These are phyloP conservation scores for Heliocidaris tuberculata DNA, from an alignment of 35 echinoderm and acorn worm species.

Conservation along the genomic window DNA sequence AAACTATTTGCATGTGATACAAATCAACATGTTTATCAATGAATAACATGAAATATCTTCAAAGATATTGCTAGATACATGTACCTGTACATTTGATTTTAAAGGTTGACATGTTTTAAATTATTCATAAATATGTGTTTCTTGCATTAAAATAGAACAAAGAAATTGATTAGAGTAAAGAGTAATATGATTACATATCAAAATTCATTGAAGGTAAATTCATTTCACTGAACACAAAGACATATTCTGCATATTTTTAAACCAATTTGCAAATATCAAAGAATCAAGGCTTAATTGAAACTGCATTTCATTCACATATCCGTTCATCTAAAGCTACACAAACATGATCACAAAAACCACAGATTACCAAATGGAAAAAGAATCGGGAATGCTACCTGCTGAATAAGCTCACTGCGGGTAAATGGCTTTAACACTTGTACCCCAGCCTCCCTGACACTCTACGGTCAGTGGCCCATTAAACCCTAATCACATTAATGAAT, in stretches of 20 bases:
- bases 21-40: too few species aligned
- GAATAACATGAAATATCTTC: too few species aligned
- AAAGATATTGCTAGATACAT: too few species aligned
- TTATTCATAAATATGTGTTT: too few species aligned
- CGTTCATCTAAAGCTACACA: background rate
- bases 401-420: background rate
- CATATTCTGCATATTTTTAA: background rate
- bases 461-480: background rate
- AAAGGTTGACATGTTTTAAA: too few species aligned
- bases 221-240: background rate
- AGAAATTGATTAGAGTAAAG: too few species aligned
- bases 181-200: too few species aligned
- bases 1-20: too few species aligned
- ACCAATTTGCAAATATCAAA: background rate
- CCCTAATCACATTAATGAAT: conserved; percentile 17
- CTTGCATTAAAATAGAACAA: too few species aligned
- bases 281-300: background rate
- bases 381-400: background rate
- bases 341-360: background rate
- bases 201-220: too few species aligned
- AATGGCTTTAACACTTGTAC: background rate
- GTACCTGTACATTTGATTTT: too few species aligned
- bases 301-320: background rate
- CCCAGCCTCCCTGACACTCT: background rate
- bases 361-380: background rate